phyloP scores from a whole-genome alignment of 1,140 invertebrate species.

The Arctopsyche grandis region DNA sequence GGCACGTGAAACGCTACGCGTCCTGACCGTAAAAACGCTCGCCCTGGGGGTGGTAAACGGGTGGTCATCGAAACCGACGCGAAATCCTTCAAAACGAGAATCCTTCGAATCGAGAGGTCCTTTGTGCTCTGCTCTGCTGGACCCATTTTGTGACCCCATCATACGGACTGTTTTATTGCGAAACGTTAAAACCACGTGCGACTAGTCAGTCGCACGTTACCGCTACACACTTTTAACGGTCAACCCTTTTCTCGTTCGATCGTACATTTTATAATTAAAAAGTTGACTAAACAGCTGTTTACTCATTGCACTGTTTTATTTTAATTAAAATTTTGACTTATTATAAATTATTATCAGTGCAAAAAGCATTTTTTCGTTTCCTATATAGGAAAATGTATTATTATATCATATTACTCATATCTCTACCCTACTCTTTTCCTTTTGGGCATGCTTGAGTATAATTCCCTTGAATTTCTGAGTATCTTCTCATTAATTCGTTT shows the following conservation, averaged over 20 bases:
- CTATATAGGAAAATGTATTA: no score
- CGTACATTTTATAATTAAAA: neutral
- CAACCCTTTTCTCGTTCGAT: neutral
- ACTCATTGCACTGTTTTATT: no score
- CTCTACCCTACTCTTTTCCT: no score
- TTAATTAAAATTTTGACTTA: no score
- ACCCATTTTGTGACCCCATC: constrained; percentile 12
- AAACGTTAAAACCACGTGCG: constrained; percentile 21
- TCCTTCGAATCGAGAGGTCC: neutral
- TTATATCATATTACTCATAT: no score
- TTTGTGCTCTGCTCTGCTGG: neutral
- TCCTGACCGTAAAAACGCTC: constrained; percentile 10
- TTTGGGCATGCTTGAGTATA: no score
- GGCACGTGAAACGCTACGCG: constrained; percentile 13
- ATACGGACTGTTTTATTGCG: constrained; percentile 14
- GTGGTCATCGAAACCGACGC: no score
- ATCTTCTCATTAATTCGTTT: no score
- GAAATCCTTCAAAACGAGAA: constrained; percentile 13
- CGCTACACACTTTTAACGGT: constrained; percentile 18
- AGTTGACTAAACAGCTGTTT: no score
- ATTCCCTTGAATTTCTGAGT: no score
- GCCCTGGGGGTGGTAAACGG: neutral
- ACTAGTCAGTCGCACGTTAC: neutral
- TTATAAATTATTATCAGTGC: no score
- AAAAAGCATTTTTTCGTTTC: no score